Conservation (phyloP, 53 echinoderm and acorn worm genomes). For the Echinarachnius parma region DNA sequence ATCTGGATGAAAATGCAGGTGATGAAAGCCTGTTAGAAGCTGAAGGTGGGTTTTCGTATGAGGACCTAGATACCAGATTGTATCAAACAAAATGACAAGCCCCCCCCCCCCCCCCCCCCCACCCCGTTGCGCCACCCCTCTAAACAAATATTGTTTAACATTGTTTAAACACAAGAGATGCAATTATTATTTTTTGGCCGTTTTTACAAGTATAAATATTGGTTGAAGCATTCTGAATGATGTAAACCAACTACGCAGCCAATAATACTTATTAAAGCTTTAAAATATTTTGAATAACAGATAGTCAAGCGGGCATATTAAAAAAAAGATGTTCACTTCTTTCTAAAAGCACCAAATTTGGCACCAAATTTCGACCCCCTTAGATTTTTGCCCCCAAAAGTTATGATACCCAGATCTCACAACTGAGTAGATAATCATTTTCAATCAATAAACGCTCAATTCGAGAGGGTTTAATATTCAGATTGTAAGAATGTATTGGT, state of each 20-base stretch:
- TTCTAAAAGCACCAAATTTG: conserved; percentile 14
- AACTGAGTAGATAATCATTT: background rate
- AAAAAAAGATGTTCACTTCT: conserved; percentile 11
- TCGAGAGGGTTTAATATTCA: conserved; percentile 1
- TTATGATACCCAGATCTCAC: conserved; percentile 6
- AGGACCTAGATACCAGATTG: too few species aligned
- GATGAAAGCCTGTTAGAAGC: conserved; percentile 9
- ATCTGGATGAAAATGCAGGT: conserved; percentile 9
- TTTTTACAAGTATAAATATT: conserved; percentile 8
- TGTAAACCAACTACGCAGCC: conserved; percentile 9
- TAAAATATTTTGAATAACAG: conserved; percentile 14
- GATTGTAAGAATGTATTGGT: conserved; percentile 4
- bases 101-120: too few species aligned
- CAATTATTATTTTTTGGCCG: too few species aligned
- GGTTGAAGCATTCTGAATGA: conserved; percentile 11
- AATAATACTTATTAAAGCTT: conserved; percentile 5
- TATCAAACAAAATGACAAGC: too few species aligned
- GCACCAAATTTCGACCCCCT: conserved; percentile 9
- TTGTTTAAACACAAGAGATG: too few species aligned
- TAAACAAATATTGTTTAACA: too few species aligned
- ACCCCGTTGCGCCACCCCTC: too few species aligned
- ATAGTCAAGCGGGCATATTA: conserved; percentile 14
- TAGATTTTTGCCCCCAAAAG: conserved; percentile 11
- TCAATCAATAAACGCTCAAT: conserved; percentile 4
- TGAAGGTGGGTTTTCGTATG: too few species aligned